Evolutionary conservation across 2,113 vertebrate genomes (phyloP), one percentile per base, ranked within the genome.

Genomic region (Xiphophorus maculatus): DNA sequence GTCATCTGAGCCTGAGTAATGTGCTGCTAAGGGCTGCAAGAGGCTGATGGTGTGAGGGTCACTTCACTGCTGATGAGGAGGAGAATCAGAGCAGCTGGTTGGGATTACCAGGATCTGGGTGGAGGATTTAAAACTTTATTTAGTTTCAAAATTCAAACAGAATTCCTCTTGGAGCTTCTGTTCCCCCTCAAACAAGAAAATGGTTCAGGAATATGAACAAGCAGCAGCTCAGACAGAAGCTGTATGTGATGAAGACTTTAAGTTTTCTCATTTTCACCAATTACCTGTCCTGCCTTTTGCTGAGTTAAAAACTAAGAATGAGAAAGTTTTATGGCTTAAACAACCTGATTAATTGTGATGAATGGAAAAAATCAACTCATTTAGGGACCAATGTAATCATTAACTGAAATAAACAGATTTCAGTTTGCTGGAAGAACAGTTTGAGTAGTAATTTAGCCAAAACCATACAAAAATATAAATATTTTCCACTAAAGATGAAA

Each of bases 1-100:
- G 89, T 87, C 90, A 88, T 90, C 85, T 87, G 91, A 90, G 77
- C 62, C 68, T 87, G 88, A 85, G 77, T 86, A 87, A 93, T 69
- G 81, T 22, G 76, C 63, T 14, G 40, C 71, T 40, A 33, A 66
- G 58, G 37, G 27, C 79, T 74, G 75, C 44, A 77, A 66, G 42
- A 81, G 35, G 70, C 69, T 73, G 37, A 19, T 70, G 74, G 2
- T 66, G 69, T 63, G 19, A 28, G 65, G 64, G 37, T 35, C 61
- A 17, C 60, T 71, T 78, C 64, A 30, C 40, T 58, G 25, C 51
- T 58, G 51, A 25, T 58, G 25, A 58, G 51, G 51, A 58, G 9
- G 25, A 7, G 6, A 42, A 35, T 29, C 12, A 71, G 51, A 15
- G n/a, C 12, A 48, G 5, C 28, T 12, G 22, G 7, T 62, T 37